A percentile compares a stretch with the other conserved stretches of the same genome.
These are phyloP conservation scores for Samia ricini DNA, from an alignment of 1,140 invertebrate species.

Conservation along the genomic window DNA sequence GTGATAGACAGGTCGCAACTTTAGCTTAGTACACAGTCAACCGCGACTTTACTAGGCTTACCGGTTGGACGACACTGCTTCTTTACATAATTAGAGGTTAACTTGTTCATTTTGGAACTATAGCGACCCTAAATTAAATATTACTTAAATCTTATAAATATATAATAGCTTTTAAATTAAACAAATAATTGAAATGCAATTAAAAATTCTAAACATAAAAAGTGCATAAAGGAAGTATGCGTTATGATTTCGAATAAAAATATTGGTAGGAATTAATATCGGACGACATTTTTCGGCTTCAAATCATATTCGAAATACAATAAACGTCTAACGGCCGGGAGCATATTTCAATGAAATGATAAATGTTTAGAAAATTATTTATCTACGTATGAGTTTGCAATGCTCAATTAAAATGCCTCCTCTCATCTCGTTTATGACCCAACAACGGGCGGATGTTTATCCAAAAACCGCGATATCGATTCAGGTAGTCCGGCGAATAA, in stretches of 20 bases:
- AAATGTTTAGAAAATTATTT: slow-evolving; percentile 76
- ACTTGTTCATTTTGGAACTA: slow-evolving; percentile 12
- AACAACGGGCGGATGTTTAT: slow-evolving; percentile 61
- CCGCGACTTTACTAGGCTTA: slow-evolving; percentile 44
- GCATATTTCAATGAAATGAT: slow-evolving; percentile 72
- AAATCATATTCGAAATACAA: slow-evolving; percentile 68
- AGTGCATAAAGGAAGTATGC: slow-evolving; percentile 45
- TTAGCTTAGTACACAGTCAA: slow-evolving; percentile 39
- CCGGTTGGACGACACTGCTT: slow-evolving; percentile 22
- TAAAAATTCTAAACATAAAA: slow-evolving; percentile 7
- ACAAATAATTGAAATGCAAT: not conserved
- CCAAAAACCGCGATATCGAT: slow-evolving; percentile 54
- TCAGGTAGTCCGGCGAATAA: slow-evolving; percentile 66
- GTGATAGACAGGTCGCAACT: slow-evolving; percentile 33
- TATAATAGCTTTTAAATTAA: not conserved
- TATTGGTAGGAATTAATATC: slow-evolving; percentile 49
- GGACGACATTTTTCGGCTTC: slow-evolving; percentile 65
- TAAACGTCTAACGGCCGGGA: slow-evolving; percentile 40
- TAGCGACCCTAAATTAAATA: not conserved
- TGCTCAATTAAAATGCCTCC: slow-evolving; percentile 53
- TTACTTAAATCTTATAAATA: not conserved
- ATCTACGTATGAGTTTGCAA: slow-evolving; percentile 53
- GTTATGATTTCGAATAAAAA: slow-evolving; percentile 52
- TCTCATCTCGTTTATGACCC: slow-evolving; percentile 45
- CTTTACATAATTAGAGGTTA: slow-evolving; percentile 52